A percentile compares a stretch with the other conserved stretches of the same genome.
Evolutionary conservation across 2,797 vertebrate species (phyloP).

Genomic region (Typhlichthys subterraneus): DNA sequence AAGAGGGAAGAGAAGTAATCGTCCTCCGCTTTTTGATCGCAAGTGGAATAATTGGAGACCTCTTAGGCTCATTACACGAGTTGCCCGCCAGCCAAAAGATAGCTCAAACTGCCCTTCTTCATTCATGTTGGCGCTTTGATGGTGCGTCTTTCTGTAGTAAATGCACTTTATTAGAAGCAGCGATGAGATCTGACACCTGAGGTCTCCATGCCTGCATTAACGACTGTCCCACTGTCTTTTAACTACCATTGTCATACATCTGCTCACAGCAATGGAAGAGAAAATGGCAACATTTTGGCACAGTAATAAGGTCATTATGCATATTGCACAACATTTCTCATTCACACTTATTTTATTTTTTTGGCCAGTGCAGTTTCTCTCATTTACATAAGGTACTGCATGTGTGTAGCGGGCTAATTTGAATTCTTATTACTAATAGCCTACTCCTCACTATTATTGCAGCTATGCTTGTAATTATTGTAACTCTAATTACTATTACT

Average conservation of each 20-base stretch:
- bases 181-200: constrained; percentile 53
- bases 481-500: constrained; percentile 73
- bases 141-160: constrained; percentile 68
- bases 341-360: constrained; percentile 23
- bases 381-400: constrained; percentile 48
- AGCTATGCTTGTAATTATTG: constrained; percentile 67
- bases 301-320: constrained; percentile 55
- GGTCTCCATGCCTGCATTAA: constrained; percentile 69
- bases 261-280: constrained; percentile 37
- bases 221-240: constrained; percentile 64
- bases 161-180: constrained; percentile 63
- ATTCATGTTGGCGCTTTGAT: constrained; percentile 75
- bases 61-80: constrained; percentile 79
- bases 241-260: constrained; percentile 59
- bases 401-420: constrained; percentile 42
- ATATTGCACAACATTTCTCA: constrained; percentile 31
- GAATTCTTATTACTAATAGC: constrained; percentile 53
- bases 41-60: constrained; percentile 81
- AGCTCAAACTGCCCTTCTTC: constrained; percentile 67
- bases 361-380: constrained; percentile 37
- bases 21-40: constrained; percentile 75
- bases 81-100: constrained; percentile 76
- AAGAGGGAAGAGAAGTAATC: constrained; percentile 73
- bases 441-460: constrained; percentile 62
- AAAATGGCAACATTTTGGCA: constrained; percentile 53